Percentiles rank a stretch among this genome's conserved stretches.
Evolutionary conservation across 2,797 vertebrate species (phyloP).

Genomic region (Catamblyrhynchus diadema): DNA sequence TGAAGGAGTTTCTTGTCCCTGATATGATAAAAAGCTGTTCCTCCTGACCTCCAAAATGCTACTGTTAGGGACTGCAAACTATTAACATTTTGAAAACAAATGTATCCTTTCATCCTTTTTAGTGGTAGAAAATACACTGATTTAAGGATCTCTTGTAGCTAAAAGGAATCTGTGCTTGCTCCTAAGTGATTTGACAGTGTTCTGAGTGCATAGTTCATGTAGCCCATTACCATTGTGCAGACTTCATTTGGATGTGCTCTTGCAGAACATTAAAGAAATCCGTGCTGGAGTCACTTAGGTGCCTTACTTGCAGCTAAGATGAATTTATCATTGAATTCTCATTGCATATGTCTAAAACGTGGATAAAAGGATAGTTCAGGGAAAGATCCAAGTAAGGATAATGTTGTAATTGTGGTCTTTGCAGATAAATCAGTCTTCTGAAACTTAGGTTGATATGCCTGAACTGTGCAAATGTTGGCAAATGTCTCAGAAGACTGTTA

Average conservation of each 20-base stretch:
- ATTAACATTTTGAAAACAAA: neutral
- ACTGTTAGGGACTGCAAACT: neutral
- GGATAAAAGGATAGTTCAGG: neutral
- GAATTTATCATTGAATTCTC: neutral
- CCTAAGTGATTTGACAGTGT: neutral
- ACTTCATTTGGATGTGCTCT: neutral
- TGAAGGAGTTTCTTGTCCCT: neutral
- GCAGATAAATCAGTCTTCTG: neutral
- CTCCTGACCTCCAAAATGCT: neutral
- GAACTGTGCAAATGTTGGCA: neutral
- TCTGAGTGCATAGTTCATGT: neutral
- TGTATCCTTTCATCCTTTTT: neutral
- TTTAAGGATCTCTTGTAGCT: neutral
- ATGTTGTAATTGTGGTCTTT: neutral
- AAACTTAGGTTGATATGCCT: neutral
- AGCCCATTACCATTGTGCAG: neutral
- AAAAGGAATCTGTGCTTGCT: neutral
- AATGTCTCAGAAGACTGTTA: neutral
- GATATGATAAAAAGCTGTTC: neutral
- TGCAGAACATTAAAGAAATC: neutral
- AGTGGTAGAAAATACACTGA: neutral
- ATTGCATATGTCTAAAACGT: neutral
- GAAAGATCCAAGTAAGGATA: neutral
- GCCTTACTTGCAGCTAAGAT: slow-evolving; percentile 8
- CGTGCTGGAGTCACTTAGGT: neutral